Conservation (phyloP, 2,888 invertebrate genomes). For the Drosophila cognata region DNA sequence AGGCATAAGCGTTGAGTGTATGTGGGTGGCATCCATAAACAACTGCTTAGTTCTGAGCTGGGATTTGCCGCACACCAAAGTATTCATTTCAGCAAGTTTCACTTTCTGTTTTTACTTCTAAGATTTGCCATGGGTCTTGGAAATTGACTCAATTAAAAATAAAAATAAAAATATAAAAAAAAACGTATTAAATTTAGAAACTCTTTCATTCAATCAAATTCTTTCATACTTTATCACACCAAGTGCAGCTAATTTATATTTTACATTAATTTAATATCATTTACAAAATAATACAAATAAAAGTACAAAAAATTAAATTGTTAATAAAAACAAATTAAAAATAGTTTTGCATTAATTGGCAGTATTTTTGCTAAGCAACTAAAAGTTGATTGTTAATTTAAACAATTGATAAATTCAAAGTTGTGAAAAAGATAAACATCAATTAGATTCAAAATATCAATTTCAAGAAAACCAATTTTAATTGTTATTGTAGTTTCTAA, state of each 20-base stretch:
- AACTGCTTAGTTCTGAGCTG: constrained; percentile 4
- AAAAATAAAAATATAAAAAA: background rate
- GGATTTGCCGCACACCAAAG: constrained; percentile 3
- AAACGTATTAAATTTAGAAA: background rate
- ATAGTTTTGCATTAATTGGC: background rate
- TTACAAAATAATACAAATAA: background rate
- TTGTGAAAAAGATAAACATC: background rate
- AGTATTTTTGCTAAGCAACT: background rate
- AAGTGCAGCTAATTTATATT: background rate
- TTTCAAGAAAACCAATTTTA: background rate
- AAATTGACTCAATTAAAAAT: background rate
- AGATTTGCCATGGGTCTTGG: background rate
- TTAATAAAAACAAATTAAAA: background rate
- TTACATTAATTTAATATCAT: background rate
- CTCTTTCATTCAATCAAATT: background rate
- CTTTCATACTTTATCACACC: background rate
- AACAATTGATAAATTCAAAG: background rate
- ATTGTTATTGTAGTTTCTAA: background rate
- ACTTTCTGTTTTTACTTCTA: background rate
- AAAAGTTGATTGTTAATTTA: constrained; percentile 7
- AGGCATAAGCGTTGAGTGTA: constrained; percentile 4
- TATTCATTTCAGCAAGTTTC: background rate
- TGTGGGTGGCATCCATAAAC: constrained; percentile 14
- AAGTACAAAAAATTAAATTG: background rate
- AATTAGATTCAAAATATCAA: background rate